These are phyloP conservation scores for Aphrocallistes beatrix DNA, from an alignment of 37 sponge, comb jelly and placozoan species.

Conservation along the genomic window DNA sequence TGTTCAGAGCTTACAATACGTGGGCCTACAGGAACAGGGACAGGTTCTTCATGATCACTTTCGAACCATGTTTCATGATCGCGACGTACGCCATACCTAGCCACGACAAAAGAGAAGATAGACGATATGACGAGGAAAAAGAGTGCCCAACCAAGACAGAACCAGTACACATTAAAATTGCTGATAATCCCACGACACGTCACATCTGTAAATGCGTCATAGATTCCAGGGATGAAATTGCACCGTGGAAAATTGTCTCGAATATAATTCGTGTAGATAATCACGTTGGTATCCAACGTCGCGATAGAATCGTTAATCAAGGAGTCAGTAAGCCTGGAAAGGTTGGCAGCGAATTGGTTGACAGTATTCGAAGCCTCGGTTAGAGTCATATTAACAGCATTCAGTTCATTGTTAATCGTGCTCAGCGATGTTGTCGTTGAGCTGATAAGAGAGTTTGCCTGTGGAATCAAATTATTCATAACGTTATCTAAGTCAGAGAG, in stretches of 20 bases:
- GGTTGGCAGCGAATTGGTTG: neutral
- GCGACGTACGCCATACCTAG: neutral
- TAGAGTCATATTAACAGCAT: neutral
- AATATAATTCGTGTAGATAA: neutral
- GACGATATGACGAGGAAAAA: neutral
- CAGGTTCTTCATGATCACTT: neutral
- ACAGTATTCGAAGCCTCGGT: neutral
- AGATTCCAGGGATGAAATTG: neutral
- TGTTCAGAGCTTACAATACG: neutral
- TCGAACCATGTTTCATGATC: neutral
- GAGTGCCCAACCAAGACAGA: neutral
- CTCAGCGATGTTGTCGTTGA: neutral
- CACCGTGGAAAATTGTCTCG: neutral
- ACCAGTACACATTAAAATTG: neutral
- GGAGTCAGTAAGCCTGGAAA: neutral
- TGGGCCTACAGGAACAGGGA: neutral
- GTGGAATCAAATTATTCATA: neutral
- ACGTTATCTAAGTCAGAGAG: neutral
- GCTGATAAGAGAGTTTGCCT: neutral
- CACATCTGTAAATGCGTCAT: neutral
- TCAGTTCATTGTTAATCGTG: neutral
- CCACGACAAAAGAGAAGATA: neutral
- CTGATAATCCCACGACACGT: neutral
- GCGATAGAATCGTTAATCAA: neutral
- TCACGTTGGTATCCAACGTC: neutral